Percentiles rank a stretch among this genome's conserved stretches.
phyloP scores from a whole-genome alignment of 2,113 vertebrate species.

The Ammodytes marinus region DNA sequence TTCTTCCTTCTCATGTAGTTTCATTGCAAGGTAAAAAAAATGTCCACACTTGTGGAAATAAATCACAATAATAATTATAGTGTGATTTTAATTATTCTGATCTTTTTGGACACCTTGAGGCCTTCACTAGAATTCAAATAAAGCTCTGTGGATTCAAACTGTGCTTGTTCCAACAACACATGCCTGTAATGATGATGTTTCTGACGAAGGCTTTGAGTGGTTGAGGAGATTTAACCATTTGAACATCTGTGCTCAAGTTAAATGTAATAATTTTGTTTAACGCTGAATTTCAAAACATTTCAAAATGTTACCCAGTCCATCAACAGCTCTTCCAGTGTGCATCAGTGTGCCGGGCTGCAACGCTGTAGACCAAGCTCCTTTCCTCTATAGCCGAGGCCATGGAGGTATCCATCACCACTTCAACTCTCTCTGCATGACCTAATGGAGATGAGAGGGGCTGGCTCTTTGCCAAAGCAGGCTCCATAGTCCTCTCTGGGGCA shows the following conservation, averaged over 20 bases:
- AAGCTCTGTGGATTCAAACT: constrained; percentile 17
- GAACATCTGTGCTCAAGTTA: constrained; percentile 47
- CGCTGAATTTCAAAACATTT: constrained; percentile 38
- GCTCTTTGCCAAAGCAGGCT: constrained; percentile 64
- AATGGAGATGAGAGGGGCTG: constrained; percentile 70
- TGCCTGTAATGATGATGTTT: constrained; percentile 24
- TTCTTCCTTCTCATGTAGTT: too few relatives aligned
- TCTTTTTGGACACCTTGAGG: neutral
- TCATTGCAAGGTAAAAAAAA: too few relatives aligned
- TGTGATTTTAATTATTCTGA: neutral
- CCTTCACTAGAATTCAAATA: constrained; percentile 10
- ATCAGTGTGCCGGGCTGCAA: constrained; percentile 13
- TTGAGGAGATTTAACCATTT: constrained; percentile 16
- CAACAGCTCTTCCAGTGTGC: neutral
- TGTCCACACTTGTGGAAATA: too few relatives aligned
- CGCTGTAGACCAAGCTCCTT: constrained; percentile 17
- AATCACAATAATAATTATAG: too few relatives aligned
- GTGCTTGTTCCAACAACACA: constrained; percentile 9
- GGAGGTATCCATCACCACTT: constrained; percentile 73
- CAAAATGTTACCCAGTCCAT: neutral
- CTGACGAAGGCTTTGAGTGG: neutral
- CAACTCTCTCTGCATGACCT: constrained; percentile 61
- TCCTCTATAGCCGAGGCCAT: constrained; percentile 34
- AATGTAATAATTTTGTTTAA: constrained; percentile 36
- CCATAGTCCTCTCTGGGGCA: constrained; percentile 56